Evolutionary conservation across 1,140 invertebrate genomes (phyloP), one percentile per base, ranked within the genome.

Genomic region (Grapholita molesta): DNA sequence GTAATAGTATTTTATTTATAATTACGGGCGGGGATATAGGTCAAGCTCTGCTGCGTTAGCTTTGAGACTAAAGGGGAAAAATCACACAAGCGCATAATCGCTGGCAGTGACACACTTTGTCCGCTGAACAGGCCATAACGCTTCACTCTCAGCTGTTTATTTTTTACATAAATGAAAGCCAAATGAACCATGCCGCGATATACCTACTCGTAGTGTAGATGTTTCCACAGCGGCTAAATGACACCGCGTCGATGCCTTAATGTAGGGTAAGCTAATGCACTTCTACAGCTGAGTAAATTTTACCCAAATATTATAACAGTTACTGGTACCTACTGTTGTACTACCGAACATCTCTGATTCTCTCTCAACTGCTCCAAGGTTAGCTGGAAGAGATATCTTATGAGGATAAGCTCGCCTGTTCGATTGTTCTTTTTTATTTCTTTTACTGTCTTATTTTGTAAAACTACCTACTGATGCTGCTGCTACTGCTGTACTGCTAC

Each of bases 41-140:
- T 80, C 73, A 76, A 69, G 66, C 67, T 42, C 69, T 70, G 48
- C 65, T 72, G 69, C 68, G 53, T 38, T 70, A 67, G 52, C 32
- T 71, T 76, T 65, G 70, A 70, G 70, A 74, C 73, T 68, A 68
- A 72, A 78, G 77, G 82, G 78, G 71, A 74, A 78, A 76, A 85
- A 76, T 78, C 76, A 80, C 71, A 79, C 68, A 69, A 81, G 78
- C 79, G 80, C 67, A 79, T 84, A 82, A 86, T 90, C 77, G 82
- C 77, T 82, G 79, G 72, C 88, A 89, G 84, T 88, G 86, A 89
- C 83, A 86, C 74, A 86, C 79, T 84, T 86, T 76, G 75, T 48
- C 74, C 75, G 76, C 72, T 82, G 82, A 80, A 81, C 79, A 78
- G 80, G 77, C 78, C 80, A 83, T 88, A 84, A 83, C 80, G 71